phyloP scores from a whole-genome alignment of 2,113 vertebrate genomes.

The Columba livia region DNA sequence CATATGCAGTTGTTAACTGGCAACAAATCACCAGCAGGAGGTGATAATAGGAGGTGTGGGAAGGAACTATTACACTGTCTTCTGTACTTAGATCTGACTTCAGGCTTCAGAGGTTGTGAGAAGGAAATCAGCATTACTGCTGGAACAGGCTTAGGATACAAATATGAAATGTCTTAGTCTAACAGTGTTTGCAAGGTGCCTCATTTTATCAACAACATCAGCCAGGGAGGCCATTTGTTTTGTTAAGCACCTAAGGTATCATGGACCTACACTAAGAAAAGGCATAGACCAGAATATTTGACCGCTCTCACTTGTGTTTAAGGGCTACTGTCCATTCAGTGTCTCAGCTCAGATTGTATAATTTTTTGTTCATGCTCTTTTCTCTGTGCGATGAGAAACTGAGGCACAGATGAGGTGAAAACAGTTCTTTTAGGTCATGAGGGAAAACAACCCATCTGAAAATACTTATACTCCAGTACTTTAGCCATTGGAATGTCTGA shows the following conservation, averaged over 20 bases:
- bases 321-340: background rate
- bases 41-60: background rate
- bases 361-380: background rate
- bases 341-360: background rate
- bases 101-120: rapidly evolving
- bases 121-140: background rate
- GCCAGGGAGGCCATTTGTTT: background rate
- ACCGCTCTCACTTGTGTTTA: background rate
- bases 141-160: background rate
- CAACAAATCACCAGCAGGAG: background rate
- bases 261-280: background rate
- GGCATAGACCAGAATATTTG: background rate
- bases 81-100: background rate
- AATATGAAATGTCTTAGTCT: background rate
- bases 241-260: background rate
- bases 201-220: background rate
- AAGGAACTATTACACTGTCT: background rate
- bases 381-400: background rate
- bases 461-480: background rate
- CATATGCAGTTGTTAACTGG: background rate
- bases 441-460: background rate
- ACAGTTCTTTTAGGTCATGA: background rate
- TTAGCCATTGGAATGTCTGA: background rate
- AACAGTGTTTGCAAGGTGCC: background rate
- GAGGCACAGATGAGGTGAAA: background rate